A percentile compares a stretch with the other conserved stretches of the same genome.
These are phyloP conservation scores for Poecile montanus DNA, from an alignment of 2,797 vertebrate species.

Conservation along the genomic window DNA sequence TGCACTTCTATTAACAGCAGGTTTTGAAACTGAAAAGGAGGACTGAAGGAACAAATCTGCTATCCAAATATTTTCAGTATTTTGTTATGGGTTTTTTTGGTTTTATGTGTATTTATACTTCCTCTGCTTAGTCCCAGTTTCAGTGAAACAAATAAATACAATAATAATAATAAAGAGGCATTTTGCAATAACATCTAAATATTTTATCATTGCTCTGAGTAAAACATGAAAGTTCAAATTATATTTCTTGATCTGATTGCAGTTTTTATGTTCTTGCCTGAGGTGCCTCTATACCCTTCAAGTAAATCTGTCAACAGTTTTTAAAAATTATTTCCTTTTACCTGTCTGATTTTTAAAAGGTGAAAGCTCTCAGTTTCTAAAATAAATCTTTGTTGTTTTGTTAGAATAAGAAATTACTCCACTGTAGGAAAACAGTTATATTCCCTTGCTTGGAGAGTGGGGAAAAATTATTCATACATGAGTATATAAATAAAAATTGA, in stretches of 20 bases:
- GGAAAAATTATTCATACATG: background rate
- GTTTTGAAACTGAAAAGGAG: background rate
- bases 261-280: background rate
- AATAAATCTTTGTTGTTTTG: background rate
- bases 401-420: background rate
- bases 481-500: background rate
- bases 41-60: background rate
- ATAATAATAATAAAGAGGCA: background rate
- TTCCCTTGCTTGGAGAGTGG: background rate
- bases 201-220: background rate
- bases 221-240: background rate
- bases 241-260: background rate
- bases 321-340: background rate
- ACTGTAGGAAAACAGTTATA: background rate
- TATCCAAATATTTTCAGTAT: background rate
- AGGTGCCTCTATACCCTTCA: background rate
- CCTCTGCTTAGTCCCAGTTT: background rate
- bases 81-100: background rate
- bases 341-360: background rate
- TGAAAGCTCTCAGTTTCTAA: background rate
- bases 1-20: background rate
- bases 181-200: slow-evolving; percentile 12
- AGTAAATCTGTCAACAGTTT: background rate
- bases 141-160: background rate
- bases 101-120: background rate